Base-by-base conservation (phyloP, 2,888 invertebrate genomes). In the Drosophila mimetica region DNA sequence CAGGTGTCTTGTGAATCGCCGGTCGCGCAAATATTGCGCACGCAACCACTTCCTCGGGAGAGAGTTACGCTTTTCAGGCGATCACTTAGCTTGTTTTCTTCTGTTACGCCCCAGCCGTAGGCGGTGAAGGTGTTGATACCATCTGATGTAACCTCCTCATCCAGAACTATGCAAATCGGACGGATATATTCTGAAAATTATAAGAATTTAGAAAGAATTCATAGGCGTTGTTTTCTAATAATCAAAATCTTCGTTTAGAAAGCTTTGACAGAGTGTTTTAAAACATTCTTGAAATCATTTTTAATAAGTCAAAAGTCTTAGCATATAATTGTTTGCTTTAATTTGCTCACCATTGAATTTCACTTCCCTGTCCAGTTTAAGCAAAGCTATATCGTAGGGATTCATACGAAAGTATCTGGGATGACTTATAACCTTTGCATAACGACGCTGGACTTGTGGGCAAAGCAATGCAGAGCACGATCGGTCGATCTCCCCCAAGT, bases 131-230 rank as follows among this genome's bases (percentile, higher is more conserved):
- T 1, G 2, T 1, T 2, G 1, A 14, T 9, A 6, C 11, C 2
- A 8, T 32, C 2, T 7, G 6, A 34, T 28, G n/a, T 16, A 0
- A 46, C 11, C 5, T 11, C 2, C 28, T 46, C 28, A 16, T 59
- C 32, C 11, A 18, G 0, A 5, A 25, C 14, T 7, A 59, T 59
- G 41, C 59, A 59, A 14, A 59, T 59, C 13, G 59, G 59, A 2
- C 11, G 5, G 1, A 46, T 46, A 5, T 14, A 6, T 2, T 2
- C 44, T 46, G n/a, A 7, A 25, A 25, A 25, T 25, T 25, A 25
- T 6, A 25, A 25, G 25, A 7, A 25, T 25, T 25, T 1, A 0
- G 7, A 25, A 25, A 25, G 1, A 25, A 7, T 25, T n/a, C n/a
- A n/a, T n/a, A n/a, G n/a, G n/a, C n/a, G n/a, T n/a, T n/a, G n/a